Evolutionary conservation across 2,888 invertebrate species (phyloP).

Genomic region (Quadriops clusia): DNA sequence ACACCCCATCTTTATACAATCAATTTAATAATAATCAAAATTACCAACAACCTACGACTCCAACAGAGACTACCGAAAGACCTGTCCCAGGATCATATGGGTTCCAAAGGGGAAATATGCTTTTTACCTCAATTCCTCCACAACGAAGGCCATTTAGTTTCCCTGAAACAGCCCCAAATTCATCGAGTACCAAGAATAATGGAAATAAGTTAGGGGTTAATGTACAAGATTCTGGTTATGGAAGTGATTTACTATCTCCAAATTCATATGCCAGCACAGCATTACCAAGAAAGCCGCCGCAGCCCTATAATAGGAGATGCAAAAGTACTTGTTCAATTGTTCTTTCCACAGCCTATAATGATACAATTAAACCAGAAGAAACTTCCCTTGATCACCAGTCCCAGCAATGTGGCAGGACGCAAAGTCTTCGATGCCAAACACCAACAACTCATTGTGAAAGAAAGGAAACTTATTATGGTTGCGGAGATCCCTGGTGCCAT

Average conservation of each 20-base stretch:
- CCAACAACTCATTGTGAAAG: conserved; percentile 26
- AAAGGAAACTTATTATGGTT: conserved; percentile 24
- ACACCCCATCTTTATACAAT: conserved; percentile 13
- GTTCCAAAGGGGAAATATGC: conserved; percentile 42
- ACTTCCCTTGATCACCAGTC: conserved; percentile 12
- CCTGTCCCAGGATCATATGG: conserved; percentile 26
- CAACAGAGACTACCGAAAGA: conserved; percentile 9
- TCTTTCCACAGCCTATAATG: conserved; percentile 41
- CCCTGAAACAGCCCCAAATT: conserved; percentile 5
- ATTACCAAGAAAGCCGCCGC: conserved; percentile 28
- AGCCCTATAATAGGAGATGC: conserved; percentile 42
- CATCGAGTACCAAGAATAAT: conserved; percentile 4
- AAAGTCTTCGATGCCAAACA: conserved; percentile 35
- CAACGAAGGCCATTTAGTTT: conserved; percentile 18
- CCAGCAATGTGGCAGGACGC: conserved; percentile 29
- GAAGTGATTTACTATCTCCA: conserved; percentile 41
- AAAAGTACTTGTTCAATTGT: conserved; percentile 58
- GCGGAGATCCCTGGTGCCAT: conserved; percentile 39
- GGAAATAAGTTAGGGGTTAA: conserved; percentile 2
- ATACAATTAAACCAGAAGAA: conserved; percentile 26
- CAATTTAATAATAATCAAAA: too few relatives aligned
- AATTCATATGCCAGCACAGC: conserved; percentile 29
- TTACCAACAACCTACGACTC: too few relatives aligned
- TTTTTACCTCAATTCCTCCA: conserved; percentile 42
- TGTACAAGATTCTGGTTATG: conserved; percentile 34